phyloP scores from a whole-genome alignment of 2,888 invertebrate genomes.

The Phyllotreta cruciferae region DNA sequence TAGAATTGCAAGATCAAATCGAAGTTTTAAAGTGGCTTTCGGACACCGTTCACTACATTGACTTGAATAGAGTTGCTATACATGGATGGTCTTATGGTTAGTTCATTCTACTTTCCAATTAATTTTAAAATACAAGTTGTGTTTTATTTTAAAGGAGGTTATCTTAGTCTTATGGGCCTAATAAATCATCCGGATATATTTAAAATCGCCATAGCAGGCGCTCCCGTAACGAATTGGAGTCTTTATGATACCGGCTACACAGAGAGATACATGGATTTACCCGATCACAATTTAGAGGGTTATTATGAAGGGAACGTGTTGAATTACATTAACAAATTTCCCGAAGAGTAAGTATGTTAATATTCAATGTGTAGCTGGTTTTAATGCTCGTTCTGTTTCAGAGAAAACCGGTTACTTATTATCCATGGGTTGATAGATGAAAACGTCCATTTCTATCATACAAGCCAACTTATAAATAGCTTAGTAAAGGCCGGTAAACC shows the following conservation, averaged over 20 bases:
- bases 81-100: constrained; percentile 98
- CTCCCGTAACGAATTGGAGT: constrained; percentile 97
- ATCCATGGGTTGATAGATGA: constrained; percentile 98
- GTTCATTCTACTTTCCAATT: constrained; percentile 32
- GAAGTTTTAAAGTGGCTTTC: constrained; percentile 90
- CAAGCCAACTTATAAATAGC: constrained; percentile 87
- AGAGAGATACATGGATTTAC: constrained; percentile 95
- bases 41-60: constrained; percentile 85
- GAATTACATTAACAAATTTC: constrained; percentile 84
- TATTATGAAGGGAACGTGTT: constrained; percentile 87
- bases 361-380: constrained; percentile 14
- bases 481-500: constrained; percentile 95
- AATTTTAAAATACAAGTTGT: not conserved
- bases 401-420: constrained; percentile 88
- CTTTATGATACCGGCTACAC: constrained; percentile 99
- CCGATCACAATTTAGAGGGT: constrained; percentile 76
- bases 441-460: constrained; percentile 98
- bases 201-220: constrained; percentile 95
- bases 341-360: constrained; percentile 78
- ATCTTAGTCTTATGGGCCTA: constrained; percentile 92
- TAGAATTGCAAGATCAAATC: constrained; percentile 91
- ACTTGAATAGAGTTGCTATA: constrained; percentile 90
- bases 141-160: constrained; percentile 70
- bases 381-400: constrained; percentile 53
- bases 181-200: constrained; percentile 92